Evolutionary conservation across 2,888 invertebrate species (phyloP).

Genomic region (Dolomedes plantarius): DNA sequence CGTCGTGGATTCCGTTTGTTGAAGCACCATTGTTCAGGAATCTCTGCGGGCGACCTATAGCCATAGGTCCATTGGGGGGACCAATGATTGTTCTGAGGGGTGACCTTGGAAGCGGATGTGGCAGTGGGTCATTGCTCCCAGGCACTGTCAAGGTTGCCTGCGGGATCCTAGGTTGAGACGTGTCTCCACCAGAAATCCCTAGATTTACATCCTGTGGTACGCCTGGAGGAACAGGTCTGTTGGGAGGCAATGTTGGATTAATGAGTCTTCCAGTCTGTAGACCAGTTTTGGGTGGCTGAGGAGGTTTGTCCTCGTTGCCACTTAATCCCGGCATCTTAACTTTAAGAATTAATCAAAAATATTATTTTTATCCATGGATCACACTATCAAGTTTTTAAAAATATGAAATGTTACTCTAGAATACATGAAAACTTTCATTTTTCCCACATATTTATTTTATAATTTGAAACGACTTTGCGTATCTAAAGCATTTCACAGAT

Average conservation of each 20-base stretch:
- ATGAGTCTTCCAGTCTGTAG: neutral
- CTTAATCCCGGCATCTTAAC: constrained; percentile 43
- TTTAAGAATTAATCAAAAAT: neutral
- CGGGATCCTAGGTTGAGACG: constrained; percentile 21
- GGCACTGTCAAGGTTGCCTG: constrained; percentile 37
- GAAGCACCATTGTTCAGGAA: constrained; percentile 35
- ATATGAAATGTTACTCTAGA: neutral
- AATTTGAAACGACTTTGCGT: constrained; percentile 54
- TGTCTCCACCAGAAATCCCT: constrained; percentile 13
- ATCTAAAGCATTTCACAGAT: constrained; percentile 2
- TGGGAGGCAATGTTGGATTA: constrained; percentile 27
- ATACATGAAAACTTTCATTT: neutral
- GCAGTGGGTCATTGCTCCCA: constrained; percentile 28
- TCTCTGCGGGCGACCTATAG: constrained; percentile 49
- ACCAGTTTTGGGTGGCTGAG: constrained; percentile 10
- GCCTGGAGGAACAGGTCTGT: constrained; percentile 53
- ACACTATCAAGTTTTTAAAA: neutral
- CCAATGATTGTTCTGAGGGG: constrained; percentile 66
- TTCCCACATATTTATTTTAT: constrained; percentile 51
- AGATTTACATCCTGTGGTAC: neutral
- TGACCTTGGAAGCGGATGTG: constrained; percentile 31
- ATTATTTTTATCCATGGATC: neutral
- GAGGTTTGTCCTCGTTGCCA: constrained; percentile 46
- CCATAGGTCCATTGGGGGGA: constrained; percentile 41
- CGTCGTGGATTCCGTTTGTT: constrained; percentile 39